Conservation (phyloP, 2,888 invertebrate genomes). For the Linnaemya tessellans region DNA sequence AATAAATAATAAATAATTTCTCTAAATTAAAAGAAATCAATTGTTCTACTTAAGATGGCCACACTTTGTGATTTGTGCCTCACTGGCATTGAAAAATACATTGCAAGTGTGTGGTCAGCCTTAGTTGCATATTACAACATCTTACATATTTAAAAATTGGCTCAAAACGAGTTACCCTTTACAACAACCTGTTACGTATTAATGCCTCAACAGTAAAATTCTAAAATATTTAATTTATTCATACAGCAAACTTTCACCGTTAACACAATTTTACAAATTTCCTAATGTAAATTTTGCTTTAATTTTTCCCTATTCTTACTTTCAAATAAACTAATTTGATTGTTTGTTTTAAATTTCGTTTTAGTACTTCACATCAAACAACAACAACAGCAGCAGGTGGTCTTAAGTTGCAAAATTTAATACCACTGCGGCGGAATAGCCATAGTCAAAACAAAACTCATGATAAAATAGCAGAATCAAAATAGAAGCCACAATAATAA, state of each 20-base stretch:
- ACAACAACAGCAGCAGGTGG: too few relatives aligned
- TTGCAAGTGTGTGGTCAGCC: too few relatives aligned
- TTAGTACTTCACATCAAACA: not conserved
- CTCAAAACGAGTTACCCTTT: not conserved
- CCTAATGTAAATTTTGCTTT: not conserved
- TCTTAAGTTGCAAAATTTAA: not conserved
- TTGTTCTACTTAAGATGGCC: too few relatives aligned
- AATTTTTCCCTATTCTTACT: not conserved
- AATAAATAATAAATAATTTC: too few relatives aligned
- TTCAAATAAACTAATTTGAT: not conserved
- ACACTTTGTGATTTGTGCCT: too few relatives aligned
- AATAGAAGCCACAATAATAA: constrained; percentile 48
- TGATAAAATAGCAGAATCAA: constrained; percentile 44
- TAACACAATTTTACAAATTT: not conserved
- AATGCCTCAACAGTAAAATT: not conserved
- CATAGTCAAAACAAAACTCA: constrained; percentile 52
- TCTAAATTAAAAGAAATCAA: too few relatives aligned
- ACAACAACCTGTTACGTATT: not conserved
- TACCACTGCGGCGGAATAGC: not conserved
- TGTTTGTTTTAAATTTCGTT: not conserved
- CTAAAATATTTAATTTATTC: constrained; percentile 1
- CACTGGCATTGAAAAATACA: too few relatives aligned
- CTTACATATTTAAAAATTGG: not conserved
- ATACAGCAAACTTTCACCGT: not conserved
- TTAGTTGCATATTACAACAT: too few relatives aligned